Evolutionary conservation across 2,113 vertebrate species (phyloP), one percentile per base, ranked within the genome.

Genomic region (Platycercus adscitus): DNA sequence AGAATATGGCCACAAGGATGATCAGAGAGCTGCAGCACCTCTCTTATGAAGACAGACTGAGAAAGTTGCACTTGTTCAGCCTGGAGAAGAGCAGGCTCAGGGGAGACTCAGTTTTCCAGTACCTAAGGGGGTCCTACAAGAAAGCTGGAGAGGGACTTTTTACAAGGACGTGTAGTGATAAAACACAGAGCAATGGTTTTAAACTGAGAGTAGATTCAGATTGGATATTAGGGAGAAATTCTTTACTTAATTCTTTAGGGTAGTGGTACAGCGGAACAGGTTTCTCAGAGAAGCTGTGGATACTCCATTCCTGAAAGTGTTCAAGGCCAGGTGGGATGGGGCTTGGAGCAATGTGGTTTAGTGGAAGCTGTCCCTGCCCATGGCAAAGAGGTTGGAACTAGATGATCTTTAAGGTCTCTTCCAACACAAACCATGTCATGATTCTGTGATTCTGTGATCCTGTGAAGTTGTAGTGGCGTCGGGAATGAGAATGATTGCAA

Each of bases 391-490:
- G 13, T 58, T 56, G 55, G 31, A 56, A n/a, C 12, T n/a, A 56
- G 31, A 3, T 56, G 19, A n/a, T n/a, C 31, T 46, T 46, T 46
- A 56, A 21, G 20, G 55, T n/a, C 55, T 20, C 33, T 56, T 56
- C 33, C 20, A n/a, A 56, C 33, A n/a, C 55, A n/a, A n/a, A 21
- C 55, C 31, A 56, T 56, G 19, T 21, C 21, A 56, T n/a, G 19
- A 21, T n/a, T 56, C 29, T 55, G 11, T 11, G 7, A 56, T 56
- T 56, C 12, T 56, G 33, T n/a, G 55, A 56, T n/a, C 21, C 33
- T 21, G 4, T 56, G 55, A 56, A 41, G 18, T 10, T 50, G 13
- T 12, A 44, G 21, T 29, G 20, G 9, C 0, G 0, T 11, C 8
- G 52, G 9, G 26, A 90, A 61, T 13, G 2, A 47, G 6, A 69